These are phyloP conservation scores for Atherinosoma microstoma DNA, from an alignment of 2,797 vertebrate species.

Conservation along the genomic window DNA sequence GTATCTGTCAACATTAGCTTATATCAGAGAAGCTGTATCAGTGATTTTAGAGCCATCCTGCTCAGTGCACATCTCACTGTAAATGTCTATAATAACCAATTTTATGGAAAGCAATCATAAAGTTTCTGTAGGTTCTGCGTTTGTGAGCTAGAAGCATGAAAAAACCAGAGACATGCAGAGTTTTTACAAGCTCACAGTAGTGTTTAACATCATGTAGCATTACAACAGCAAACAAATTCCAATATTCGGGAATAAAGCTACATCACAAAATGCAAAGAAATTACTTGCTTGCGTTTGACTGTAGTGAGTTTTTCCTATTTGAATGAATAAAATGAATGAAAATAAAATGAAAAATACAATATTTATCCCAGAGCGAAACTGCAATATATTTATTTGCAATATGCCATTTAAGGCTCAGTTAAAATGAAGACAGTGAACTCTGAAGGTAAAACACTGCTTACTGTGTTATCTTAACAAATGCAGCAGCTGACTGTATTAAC, in stretches of 20 bases:
- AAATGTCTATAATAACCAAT: neutral
- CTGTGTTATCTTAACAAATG: neutral
- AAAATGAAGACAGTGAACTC: neutral
- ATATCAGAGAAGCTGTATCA: neutral
- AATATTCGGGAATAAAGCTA: neutral
- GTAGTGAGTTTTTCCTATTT: neutral
- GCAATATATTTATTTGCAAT: neutral
- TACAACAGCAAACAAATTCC: neutral
- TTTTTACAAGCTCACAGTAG: too few species aligned
- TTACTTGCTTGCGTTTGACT: neutral
- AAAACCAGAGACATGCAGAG: too few species aligned
- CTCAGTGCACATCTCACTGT: neutral
- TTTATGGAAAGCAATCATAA: neutral
- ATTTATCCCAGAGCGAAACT: too few species aligned
- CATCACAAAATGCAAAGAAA: neutral
- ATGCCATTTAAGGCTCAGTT: neutral
- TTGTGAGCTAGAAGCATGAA: neutral
- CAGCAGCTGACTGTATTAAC: too few species aligned
- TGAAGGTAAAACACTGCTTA: neutral
- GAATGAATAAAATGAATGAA: too few species aligned
- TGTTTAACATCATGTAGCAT: too few species aligned
- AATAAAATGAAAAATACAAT: too few species aligned
- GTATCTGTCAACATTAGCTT: neutral
- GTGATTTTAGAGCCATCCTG: neutral
- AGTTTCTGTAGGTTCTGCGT: neutral